Percentiles rank a stretch among this genome's conserved stretches.
phyloP scores from a whole-genome alignment of 2,113 vertebrate genomes.

The Etheostoma cragini region DNA sequence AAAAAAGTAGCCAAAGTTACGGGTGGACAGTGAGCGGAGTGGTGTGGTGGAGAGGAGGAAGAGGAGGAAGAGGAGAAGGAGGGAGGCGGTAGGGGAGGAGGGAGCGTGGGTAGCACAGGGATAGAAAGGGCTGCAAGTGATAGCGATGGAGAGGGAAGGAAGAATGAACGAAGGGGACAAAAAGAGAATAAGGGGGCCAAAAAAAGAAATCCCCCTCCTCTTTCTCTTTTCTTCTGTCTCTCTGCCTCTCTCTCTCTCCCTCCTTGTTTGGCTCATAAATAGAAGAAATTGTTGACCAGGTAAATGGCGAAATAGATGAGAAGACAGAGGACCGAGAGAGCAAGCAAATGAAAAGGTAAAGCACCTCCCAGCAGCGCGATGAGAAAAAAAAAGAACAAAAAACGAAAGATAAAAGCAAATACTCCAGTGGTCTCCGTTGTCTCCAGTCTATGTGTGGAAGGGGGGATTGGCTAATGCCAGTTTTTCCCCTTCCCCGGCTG shows the following conservation, averaged over 20 bases:
- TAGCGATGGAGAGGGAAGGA: constrained; percentile 62
- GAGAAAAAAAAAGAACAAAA: constrained; percentile 86
- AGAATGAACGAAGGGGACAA: constrained; percentile 60
- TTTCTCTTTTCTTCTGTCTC: constrained; percentile 61
- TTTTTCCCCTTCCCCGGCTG: constrained; percentile 79
- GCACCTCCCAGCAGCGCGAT: constrained; percentile 85
- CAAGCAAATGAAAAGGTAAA: constrained; percentile 82
- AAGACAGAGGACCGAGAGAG: constrained; percentile 84
- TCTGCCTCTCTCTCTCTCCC: constrained; percentile 61
- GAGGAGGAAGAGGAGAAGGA: constrained; percentile 11
- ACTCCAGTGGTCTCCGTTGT: constrained; percentile 84
- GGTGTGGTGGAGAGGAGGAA: constrained; percentile 18
- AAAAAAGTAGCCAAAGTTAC: constrained; percentile 78
- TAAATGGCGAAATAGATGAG: constrained; percentile 86
- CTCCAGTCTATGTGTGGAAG: constrained; percentile 75
- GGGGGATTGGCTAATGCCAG: constrained; percentile 79
- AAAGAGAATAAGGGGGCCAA: constrained; percentile 55
- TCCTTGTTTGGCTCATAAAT: constrained; percentile 81
- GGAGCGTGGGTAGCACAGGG: constrained; percentile 65
- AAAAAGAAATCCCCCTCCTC: constrained; percentile 70
- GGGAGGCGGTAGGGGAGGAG: constrained; percentile 43
- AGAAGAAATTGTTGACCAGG: constrained; percentile 85
- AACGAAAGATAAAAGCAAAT: constrained; percentile 85
- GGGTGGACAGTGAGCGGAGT: constrained; percentile 63
- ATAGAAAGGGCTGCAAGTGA: constrained; percentile 71